Evolutionary conservation across 2,888 invertebrate genomes (phyloP).

Genomic region (Chrysomela aeneicollis): DNA sequence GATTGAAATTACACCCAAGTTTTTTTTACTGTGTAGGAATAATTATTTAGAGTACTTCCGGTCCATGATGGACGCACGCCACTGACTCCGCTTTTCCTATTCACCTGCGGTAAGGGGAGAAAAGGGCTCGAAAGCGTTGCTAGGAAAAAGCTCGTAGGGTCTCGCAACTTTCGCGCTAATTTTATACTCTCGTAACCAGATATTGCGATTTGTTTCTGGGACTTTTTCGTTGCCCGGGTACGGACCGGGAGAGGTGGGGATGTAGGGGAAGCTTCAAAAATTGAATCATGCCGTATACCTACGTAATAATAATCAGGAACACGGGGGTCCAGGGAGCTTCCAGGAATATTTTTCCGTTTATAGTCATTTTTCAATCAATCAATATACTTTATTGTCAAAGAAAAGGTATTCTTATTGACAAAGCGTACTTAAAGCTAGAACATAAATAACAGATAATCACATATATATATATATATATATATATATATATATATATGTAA

Average conservation of each 20-base stretch:
- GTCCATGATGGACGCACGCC: too few relatives aligned
- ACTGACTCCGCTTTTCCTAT: constrained; percentile 7
- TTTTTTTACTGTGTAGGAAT: too few relatives aligned
- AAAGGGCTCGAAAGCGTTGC: constrained; percentile 32
- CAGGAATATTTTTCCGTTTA: not conserved
- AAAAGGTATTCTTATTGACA: too few relatives aligned
- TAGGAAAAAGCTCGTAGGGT: constrained; percentile 41
- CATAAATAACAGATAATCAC: too few relatives aligned
- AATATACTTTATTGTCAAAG: too few relatives aligned
- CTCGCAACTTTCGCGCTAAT: constrained; percentile 37
- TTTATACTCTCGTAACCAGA: constrained; percentile 36
- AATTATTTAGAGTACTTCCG: too few relatives aligned
- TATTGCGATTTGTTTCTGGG: constrained; percentile 35
- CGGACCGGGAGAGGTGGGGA: not conserved
- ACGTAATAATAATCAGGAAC: not conserved
- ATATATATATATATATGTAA: too few relatives aligned
- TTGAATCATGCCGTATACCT: constrained; percentile 3
- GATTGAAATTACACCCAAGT: too few relatives aligned
- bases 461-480: too few relatives aligned
- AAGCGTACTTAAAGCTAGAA: too few relatives aligned
- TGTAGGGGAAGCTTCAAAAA: constrained; percentile 17
- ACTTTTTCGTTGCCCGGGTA: constrained; percentile 29
- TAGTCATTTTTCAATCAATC: too few relatives aligned
- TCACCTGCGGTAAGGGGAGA: constrained; percentile 20
- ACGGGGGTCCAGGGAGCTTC: not conserved